These are phyloP conservation scores for Drosophila repletoides DNA, from an alignment of 1,140 invertebrate species.

Conservation along the genomic window DNA sequence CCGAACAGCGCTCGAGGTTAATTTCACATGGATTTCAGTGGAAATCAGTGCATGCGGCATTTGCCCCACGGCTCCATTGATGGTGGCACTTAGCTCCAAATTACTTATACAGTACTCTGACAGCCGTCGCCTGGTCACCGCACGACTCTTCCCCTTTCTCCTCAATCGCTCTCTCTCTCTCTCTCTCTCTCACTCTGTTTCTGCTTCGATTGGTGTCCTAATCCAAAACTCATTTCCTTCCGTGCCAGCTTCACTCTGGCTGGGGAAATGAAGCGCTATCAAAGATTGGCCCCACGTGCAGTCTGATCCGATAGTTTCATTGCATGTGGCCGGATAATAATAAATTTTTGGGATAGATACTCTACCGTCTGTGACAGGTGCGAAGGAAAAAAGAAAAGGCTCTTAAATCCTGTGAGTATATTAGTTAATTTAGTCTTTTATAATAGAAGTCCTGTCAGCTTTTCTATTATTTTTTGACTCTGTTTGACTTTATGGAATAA, in stretches of 20 bases:
- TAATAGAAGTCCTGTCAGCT: too few species aligned
- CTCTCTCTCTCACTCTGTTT: too few species aligned
- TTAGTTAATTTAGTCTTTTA: too few species aligned
- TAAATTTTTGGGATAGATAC: slow-evolving; percentile 44
- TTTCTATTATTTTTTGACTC: too few species aligned
- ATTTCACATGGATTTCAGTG: too few species aligned
- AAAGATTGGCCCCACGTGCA: slow-evolving; percentile 49
- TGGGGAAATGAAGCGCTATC: slow-evolving; percentile 62
- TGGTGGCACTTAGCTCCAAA: slow-evolving; percentile 67
- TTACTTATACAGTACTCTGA: slow-evolving; percentile 69
- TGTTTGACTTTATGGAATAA: too few species aligned
- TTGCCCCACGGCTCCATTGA: slow-evolving; percentile 14
- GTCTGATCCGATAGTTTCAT: slow-evolving; percentile 56
- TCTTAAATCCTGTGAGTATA: too few species aligned
- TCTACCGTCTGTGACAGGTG: slow-evolving; percentile 30
- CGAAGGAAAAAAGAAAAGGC: too few species aligned
- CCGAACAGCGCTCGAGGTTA: too few species aligned
- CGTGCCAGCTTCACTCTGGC: slow-evolving; percentile 37
- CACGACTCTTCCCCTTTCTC: background rate
- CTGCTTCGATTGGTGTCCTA: slow-evolving; percentile 64
- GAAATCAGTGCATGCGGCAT: slow-evolving; percentile 74
- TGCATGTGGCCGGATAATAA: slow-evolving; percentile 66
- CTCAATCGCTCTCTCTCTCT: background rate
- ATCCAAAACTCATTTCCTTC: slow-evolving; percentile 78
- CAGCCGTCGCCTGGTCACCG: slow-evolving; percentile 24